These are phyloP conservation scores for Linhomoeus sp. DNA, from an alignment of 2,888 invertebrate species.

Conservation along the genomic window DNA sequence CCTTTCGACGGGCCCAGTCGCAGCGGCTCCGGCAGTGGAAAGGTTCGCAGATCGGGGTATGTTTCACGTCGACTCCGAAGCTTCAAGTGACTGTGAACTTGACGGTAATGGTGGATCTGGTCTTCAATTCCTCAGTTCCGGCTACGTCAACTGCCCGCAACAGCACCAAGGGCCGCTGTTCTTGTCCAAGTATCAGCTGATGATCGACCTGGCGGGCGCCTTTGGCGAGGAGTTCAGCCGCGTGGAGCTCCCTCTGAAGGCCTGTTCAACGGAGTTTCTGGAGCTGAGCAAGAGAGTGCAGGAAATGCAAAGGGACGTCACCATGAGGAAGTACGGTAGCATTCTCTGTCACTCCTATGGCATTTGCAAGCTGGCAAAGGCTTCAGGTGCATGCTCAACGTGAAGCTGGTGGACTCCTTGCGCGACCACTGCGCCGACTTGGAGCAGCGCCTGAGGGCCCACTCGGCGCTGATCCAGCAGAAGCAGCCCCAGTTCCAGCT, in stretches of 20 bases:
- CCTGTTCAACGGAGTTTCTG: constrained; percentile 10
- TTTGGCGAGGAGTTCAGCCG: constrained; percentile 18
- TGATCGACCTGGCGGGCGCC: constrained; percentile 18
- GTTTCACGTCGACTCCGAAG: no score
- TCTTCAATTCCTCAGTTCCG: neutral
- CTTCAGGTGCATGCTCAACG: no score
- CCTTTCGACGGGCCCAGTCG: no score
- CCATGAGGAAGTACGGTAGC: constrained; percentile 41
- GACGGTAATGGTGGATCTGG: no score
- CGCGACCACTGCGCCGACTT: constrained; percentile 8
- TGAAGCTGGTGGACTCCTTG: constrained; percentile 11
- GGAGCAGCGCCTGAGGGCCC: constrained; percentile 22
- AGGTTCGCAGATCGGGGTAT: no score
- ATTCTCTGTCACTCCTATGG: no score
- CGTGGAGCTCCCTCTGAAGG: neutral
- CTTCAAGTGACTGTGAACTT: no score
- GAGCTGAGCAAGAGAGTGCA: constrained; percentile 37
- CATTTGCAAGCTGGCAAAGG: no score
- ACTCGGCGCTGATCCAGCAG: constrained; percentile 23
- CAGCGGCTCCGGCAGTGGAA: no score
- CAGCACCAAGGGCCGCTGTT: neutral
- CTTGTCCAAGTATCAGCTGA: constrained; percentile 14
- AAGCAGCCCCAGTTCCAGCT: constrained; percentile 25
- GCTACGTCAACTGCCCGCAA: constrained; percentile 4
- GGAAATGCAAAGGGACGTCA: constrained; percentile 49